A percentile compares a stretch with the other conserved stretches of the same genome.
phyloP scores from a whole-genome alignment of 2,888 invertebrate species.

The Leptothorax acervorum region DNA sequence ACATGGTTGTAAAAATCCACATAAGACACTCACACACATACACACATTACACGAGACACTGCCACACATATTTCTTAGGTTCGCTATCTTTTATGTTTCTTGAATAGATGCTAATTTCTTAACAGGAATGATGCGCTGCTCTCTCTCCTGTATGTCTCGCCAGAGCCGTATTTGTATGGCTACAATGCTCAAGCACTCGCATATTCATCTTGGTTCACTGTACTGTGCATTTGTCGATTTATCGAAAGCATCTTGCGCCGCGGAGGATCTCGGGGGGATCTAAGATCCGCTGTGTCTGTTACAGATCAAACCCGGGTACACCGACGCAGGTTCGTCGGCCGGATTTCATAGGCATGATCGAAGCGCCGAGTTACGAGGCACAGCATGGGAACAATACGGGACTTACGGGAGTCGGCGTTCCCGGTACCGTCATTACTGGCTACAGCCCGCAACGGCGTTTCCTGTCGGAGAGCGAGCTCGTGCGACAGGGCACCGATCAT shows the following conservation, averaged over 20 bases:
- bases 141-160: slow-evolving; percentile 82
- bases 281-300: slow-evolving; percentile 72
- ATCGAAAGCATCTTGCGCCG: slow-evolving; percentile 35
- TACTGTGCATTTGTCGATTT: slow-evolving; percentile 73
- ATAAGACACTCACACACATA: slow-evolving; percentile 19
- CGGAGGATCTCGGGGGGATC: background rate
- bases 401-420: slow-evolving; percentile 81
- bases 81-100: slow-evolving; percentile 79
- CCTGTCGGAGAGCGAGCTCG: slow-evolving; percentile 91
- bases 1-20: slow-evolving; percentile 43
- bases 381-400: slow-evolving; percentile 80
- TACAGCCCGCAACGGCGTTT: slow-evolving; percentile 86
- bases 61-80: slow-evolving; percentile 71
- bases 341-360: slow-evolving; percentile 92
- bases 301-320: slow-evolving; percentile 96
- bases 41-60: slow-evolving; percentile 51
- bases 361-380: slow-evolving; percentile 84
- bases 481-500: slow-evolving; percentile 86
- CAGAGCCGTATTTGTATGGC: slow-evolving; percentile 84
- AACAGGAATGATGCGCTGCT: slow-evolving; percentile 82
- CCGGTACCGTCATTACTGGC: slow-evolving; percentile 77
- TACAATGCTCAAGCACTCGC: slow-evolving; percentile 83
- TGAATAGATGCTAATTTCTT: slow-evolving; percentile 82
- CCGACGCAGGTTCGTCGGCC: slow-evolving; percentile 96
- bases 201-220: slow-evolving; percentile 78